Evolutionary conservation across 2,113 vertebrate species (phyloP), one percentile per base, ranked within the genome.

Genomic region (Anarhynchus alexandrinus): DNA sequence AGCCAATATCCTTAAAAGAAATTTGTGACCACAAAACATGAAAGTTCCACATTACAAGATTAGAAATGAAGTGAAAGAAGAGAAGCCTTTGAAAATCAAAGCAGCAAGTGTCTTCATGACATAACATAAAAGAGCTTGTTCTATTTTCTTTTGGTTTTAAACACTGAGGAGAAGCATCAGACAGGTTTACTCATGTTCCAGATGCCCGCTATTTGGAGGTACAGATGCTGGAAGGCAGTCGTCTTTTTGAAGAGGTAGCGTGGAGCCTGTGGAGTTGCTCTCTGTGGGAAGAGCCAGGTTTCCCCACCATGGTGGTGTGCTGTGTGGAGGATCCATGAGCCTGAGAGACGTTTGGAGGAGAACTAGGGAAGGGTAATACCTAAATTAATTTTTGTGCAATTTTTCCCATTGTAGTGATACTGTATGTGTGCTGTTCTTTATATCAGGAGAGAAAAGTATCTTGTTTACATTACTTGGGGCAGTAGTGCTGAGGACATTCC

Each of bases 1-100:
- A 93, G 58, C 80, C 27, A 49, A 51, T 91, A 67, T 32, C 77
- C 73, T 74, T 71, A 82, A 55, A 96, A 81, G 64, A 95, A 91
- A 94, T 76, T 69, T 0, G 1, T 78, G 79, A 73, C 69, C 62
- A 82, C 54, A 90, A 66, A 83, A 86, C 91, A 70, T 90, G 71
- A 79, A 96, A 94, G 85, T 79, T 90, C 49, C 21, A 32, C 2
- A 3, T 84, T 91, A 91, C 54, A 87, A 22, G 57, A 91, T 88
- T 77, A 88, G 58, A 94, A 95, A 92, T 62, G 21, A 93, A 86
- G 38, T 54, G 79, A 90, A 80, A 92, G 78, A 81, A 86, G 45
- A 78, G 84, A 90, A 92, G 58, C 32, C 90, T 96, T 95, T 96
- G 97, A 95, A 92, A 93, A 94, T 96, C 73, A 95, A 95, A 96